Base-by-base conservation (phyloP, 2,888 invertebrate species). In the Odontothrips loti region DNA sequence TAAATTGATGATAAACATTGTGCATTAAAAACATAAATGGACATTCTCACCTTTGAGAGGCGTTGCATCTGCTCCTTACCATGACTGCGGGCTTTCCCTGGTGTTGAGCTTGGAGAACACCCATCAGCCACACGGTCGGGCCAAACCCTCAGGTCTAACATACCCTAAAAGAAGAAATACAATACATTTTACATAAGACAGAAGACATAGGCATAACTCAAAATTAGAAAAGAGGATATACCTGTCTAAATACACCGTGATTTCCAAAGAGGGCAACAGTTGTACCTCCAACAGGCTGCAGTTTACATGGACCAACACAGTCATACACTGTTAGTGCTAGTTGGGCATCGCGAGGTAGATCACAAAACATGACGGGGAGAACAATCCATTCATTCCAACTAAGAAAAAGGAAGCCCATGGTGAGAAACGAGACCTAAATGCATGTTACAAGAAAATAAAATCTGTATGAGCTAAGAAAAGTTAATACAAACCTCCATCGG, bases 301-400 rank as follows among this genome's bases (percentile, higher is more conserved):
- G 90, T 86, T 94, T 92, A 11, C 94, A 93, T 0, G 97, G 94
- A 0, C 96, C 96, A 47, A 94, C 94, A 86, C 97, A 95, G 88
- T 98, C 98, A 86, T 95, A 96, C 80, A 98, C 92, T 10, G 96
- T 97, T 86, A 98, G 91, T 0, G 95, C 94, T 15, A 99, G 89
- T 82, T 93, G 92, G 0, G 98, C 93, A 86, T 94, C 94, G 82
- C 96, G 90, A 0, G 98, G 98, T 63, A 99, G 88, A 87, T 98
- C 97, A 86, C 95, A 95, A 88, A 94, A 98, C 87, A 93, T 93
- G 51, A 98, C 90, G 0, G 98, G 98, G 81, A 99, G 89, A 0
- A 93, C 93, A 51, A 99, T 90, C 98, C 98, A 98, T 88, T 99
- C 98, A 87, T 98, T 98, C 98, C 98, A 99, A 86, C 97, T 97